Percentiles rank a stretch among this genome's conserved stretches.
Evolutionary conservation across 1,140 invertebrate species (phyloP).

Genomic region (Callitettix versicolor): DNA sequence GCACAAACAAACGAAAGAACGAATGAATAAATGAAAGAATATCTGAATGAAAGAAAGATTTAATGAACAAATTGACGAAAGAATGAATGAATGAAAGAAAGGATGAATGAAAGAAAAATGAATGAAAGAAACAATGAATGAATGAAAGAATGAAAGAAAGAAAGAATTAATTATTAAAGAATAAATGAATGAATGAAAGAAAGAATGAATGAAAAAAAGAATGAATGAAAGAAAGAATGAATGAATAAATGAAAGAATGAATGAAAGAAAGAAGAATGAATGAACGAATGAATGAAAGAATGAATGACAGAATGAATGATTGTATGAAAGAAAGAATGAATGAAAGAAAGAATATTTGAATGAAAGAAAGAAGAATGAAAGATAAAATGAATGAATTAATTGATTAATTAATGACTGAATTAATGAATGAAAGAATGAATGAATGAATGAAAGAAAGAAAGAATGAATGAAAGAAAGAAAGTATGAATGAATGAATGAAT

Average conservation of each 20-base stretch:
- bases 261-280: not conserved
- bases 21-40: too few species aligned
- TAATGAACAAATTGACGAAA: not conserved
- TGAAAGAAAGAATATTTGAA: not conserved
- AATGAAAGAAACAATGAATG: too few species aligned
- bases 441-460: not conserved
- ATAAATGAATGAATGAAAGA: not conserved
- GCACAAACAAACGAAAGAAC: too few species aligned
- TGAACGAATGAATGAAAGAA: too few species aligned
- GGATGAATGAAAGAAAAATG: not conserved
- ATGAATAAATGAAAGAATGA: too few species aligned
- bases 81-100: not conserved
- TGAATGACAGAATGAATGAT: not conserved
- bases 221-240: not conserved
- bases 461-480: not conserved
- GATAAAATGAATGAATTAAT: not conserved
- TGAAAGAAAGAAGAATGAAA: not conserved
- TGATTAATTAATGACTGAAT: not conserved
- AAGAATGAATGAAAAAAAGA: too few species aligned
- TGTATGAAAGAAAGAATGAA: not conserved
- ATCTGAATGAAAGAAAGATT: too few species aligned
- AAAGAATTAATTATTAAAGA: not conserved
- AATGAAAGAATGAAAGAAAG: not conserved
- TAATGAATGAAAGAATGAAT: slow-evolving; percentile 1
- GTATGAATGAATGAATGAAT: not conserved